phyloP scores from a whole-genome alignment of 2,113 vertebrate genomes.

The Sminthopsis crassicaudata region DNA sequence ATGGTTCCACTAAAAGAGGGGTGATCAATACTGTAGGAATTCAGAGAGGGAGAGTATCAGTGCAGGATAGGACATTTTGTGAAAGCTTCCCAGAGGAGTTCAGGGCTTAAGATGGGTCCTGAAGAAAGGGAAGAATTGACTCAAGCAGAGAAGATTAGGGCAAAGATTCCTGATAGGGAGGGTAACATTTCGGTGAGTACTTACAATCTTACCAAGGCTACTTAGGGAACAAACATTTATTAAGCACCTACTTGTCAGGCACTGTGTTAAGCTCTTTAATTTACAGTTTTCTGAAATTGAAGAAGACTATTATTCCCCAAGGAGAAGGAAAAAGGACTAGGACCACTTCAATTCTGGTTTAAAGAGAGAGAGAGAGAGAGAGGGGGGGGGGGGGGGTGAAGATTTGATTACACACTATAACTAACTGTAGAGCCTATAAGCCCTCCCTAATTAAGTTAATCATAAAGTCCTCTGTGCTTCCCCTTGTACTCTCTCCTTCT shows the following conservation, averaged over 20 bases:
- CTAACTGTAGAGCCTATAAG: not conserved
- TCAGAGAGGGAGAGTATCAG: not conserved
- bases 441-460: conserved; percentile 39
- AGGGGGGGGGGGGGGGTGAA: not conserved
- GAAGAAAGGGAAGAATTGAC: not conserved
- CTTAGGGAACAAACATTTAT: not conserved
- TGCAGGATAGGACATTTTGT: not conserved
- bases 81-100: not conserved
- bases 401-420: not conserved
- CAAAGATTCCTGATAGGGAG: not conserved
- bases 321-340: conserved; percentile 15
- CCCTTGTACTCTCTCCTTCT: not conserved
- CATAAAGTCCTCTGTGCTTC: not conserved
- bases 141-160: not conserved
- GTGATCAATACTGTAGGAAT: not conserved
- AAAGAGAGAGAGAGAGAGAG: not conserved
- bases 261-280: not conserved
- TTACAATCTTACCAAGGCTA: not conserved
- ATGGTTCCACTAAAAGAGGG: not conserved
- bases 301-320: not conserved
- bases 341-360: not conserved
- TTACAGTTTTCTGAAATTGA: conserved; percentile 16
- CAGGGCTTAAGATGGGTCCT: not conserved
- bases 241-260: not conserved
- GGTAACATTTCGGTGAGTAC: not conserved